Base-by-base conservation (phyloP, 92 coral and sea anemone genomes). In the Meandrina meandrites region DNA sequence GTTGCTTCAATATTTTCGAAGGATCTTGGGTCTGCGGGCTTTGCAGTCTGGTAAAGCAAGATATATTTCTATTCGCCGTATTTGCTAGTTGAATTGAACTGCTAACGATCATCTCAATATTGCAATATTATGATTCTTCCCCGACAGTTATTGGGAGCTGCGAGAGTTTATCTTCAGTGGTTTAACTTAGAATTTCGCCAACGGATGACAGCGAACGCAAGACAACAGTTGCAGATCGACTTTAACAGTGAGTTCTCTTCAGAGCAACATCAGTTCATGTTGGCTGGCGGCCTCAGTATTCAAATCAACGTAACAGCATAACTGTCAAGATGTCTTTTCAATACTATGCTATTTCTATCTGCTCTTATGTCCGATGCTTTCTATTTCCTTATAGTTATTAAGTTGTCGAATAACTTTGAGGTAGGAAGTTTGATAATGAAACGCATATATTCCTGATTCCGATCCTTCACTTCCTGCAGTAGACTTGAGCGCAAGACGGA, bases 1-100 rank as follows among this genome's bases (percentile, higher is more conserved):
- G 87, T 35, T 92, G 95, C 88, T 87, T 92, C 76, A 87, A 73
- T 40, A 56, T 84, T 42, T 36, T 67, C 10, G 95, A 90, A 58
- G 95, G 95, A 57, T 90, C 93, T 17, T 87, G 89, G 79, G 47
- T 87, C 30, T 92, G 95, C 48, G 95, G 87, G 1, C 45, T 84
- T 66, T 82, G 87, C 78, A 82, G 93, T 27, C 71, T 92, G 91
- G 95, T 92, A 90, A 60, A 68, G 21, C 31, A 83, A 53, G 27
- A 72, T 8, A 18, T 19, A 28, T 45, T 68, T 28, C 21, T 22
- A 14, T 73, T 37, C 22, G 16, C 13, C 30, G 24, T 5, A 45
- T 48, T 77, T 86, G 78, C 50, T 18, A 19, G n/a, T 77, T 5
- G n/a, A 18, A 50, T 5, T 8, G 24, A 50, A 84, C 54, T 21